phyloP scores from a whole-genome alignment of 1,140 invertebrate genomes.

The Heliothis subflexa region DNA sequence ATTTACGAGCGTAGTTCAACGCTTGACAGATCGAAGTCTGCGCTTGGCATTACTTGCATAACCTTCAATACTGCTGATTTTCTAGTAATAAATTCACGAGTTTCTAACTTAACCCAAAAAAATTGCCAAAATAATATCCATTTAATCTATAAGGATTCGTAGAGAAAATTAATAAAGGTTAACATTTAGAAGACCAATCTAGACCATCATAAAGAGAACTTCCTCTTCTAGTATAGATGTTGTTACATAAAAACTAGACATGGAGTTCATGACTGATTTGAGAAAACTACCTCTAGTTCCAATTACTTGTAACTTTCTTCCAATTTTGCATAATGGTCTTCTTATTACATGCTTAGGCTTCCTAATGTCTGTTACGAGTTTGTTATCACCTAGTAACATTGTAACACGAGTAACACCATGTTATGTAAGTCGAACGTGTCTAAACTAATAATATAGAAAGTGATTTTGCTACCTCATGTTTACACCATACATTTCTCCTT shows the following conservation, averaged over 20 bases:
- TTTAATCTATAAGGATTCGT: no score
- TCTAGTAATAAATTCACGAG: no score
- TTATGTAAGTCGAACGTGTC: conserved; percentile 22
- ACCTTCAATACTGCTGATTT: no score
- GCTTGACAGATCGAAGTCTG: neutral
- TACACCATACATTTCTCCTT: conserved; percentile 37
- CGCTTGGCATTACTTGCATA: neutral
- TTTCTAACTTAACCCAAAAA: no score
- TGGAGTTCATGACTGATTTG: no score
- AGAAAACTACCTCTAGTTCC: neutral
- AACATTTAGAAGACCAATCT: no score
- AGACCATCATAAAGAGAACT: no score
- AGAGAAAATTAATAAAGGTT: no score
- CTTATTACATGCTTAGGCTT: neutral
- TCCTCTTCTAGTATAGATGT: no score
- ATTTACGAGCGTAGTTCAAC: neutral
- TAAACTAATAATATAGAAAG: conserved; percentile 38
- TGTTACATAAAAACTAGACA: no score
- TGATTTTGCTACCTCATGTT: conserved; percentile 6
- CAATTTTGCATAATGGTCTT: neutral
- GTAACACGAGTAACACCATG: conserved; percentile 15
- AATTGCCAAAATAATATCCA: no score
- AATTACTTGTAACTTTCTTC: neutral
- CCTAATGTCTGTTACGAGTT: conserved; percentile 2
- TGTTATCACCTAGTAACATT: conserved; percentile 35